Evolutionary conservation across 1,140 invertebrate genomes (phyloP).

Genomic region (Hestina assimilis): DNA sequence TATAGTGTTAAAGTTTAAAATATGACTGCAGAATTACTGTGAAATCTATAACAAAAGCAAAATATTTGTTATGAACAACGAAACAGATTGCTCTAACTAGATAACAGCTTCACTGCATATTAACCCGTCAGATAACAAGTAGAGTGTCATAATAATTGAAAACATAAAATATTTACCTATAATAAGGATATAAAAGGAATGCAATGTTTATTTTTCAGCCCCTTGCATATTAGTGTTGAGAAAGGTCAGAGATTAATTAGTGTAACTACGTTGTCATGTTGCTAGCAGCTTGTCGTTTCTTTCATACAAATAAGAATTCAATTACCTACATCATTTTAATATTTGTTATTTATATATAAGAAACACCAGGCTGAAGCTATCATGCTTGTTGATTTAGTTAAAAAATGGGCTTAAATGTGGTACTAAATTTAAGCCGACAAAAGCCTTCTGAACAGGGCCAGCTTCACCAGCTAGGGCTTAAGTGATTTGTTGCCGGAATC

Average conservation of each 20-base stretch:
- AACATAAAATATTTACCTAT: background rate
- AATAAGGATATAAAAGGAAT: conserved; percentile 28
- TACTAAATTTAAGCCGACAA: conserved; percentile 60
- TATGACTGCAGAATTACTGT: too few relatives aligned
- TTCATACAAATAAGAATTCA: background rate
- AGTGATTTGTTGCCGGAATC: conserved; percentile 30
- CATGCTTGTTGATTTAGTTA: conserved; percentile 54
- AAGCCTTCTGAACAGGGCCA: conserved; percentile 52
- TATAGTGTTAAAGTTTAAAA: too few relatives aligned
- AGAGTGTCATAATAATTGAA: background rate
- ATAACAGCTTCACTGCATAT: background rate
- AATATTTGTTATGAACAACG: too few relatives aligned
- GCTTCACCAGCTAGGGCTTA: conserved; percentile 36
- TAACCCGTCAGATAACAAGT: background rate
- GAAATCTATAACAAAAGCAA: too few relatives aligned
- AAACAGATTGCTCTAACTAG: too few relatives aligned
- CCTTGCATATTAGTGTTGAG: conserved; percentile 54
- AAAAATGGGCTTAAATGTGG: conserved; percentile 50
- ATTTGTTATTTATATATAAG: conserved; percentile 11
- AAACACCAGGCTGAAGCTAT: conserved; percentile 45
- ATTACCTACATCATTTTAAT: background rate
- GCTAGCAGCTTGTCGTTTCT: conserved; percentile 43
- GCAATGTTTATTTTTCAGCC: conserved; percentile 65
- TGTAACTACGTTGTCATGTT: conserved; percentile 48
- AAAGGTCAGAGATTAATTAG: conserved; percentile 63